These are phyloP conservation scores for Brotula barbata DNA, from an alignment of 2,797 vertebrate species.

Conservation along the genomic window DNA sequence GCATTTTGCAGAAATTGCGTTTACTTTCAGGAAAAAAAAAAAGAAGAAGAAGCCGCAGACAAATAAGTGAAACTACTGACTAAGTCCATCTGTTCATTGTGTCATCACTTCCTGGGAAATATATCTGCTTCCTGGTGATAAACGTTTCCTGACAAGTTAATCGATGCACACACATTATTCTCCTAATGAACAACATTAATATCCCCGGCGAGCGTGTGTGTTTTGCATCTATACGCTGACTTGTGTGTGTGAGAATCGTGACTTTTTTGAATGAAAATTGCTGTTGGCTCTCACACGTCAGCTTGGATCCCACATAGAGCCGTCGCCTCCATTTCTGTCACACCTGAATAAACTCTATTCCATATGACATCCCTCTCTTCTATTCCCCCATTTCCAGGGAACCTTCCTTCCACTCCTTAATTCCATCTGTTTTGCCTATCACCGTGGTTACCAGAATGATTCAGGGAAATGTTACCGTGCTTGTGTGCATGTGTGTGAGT, in stretches of 20 bases:
- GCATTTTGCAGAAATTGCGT: not conserved
- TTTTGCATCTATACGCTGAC: not conserved
- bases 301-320: conserved; percentile 12
- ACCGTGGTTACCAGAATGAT: conserved; percentile 49
- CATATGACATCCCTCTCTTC: conserved; percentile 2
- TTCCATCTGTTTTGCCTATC: conserved; percentile 45
- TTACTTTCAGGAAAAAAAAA: too few relatives aligned
- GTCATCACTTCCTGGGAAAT: not conserved
- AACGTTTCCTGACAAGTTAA: not conserved
- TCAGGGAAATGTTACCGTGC: conserved; percentile 28
- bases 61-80: not conserved
- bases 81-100: not conserved
- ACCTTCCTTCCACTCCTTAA: conserved; percentile 6
- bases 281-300: conserved; percentile 8
- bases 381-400: conserved; percentile 22
- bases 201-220: not conserved
- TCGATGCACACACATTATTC: not conserved
- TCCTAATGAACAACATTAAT: conserved; percentile 1
- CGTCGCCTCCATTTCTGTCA: conserved; percentile 16
- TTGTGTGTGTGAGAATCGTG: too few relatives aligned
- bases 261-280: not conserved
- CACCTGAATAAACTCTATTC: conserved; percentile 50
- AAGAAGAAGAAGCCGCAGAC: not conserved
- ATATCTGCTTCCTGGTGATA: not conserved
- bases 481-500: conserved; percentile 4